Conservation (phyloP, 2,113 vertebrate genomes). For the Blennius ocellaris region DNA sequence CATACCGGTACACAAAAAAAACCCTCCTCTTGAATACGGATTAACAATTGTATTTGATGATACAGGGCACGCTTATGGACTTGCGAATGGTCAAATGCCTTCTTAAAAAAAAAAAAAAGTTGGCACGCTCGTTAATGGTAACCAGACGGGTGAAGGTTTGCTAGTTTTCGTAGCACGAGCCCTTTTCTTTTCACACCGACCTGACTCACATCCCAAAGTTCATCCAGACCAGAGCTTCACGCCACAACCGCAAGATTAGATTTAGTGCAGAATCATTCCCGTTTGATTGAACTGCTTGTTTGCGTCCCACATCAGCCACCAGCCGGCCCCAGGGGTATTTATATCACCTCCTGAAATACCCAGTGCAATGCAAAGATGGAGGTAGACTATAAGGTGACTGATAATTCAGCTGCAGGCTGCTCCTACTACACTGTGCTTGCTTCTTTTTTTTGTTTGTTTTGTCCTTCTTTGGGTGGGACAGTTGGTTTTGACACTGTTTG, state of each 20-base stretch:
- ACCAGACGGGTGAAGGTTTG: background rate
- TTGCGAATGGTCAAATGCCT: background rate
- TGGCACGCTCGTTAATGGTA: background rate
- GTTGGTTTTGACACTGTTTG: background rate
- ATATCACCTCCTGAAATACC: constrained; percentile 73
- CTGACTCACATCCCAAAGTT: constrained; percentile 44
- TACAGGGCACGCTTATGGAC: background rate
- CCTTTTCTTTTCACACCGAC: background rate
- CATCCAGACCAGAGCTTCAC: constrained; percentile 22
- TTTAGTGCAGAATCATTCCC: background rate
- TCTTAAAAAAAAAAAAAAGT: too few species aligned
- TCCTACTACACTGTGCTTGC: background rate
- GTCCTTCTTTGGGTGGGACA: too few species aligned
- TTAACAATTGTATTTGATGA: background rate
- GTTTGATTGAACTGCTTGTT: constrained; percentile 28
- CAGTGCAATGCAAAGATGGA: constrained; percentile 28
- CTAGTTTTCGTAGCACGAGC: background rate
- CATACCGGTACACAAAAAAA: background rate
- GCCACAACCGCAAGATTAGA: constrained; percentile 16
- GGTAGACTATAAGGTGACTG: constrained; percentile 23
- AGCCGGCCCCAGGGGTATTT: constrained; percentile 76
- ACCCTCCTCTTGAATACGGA: too few species aligned
- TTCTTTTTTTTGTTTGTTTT: too few species aligned
- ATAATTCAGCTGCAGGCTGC: constrained; percentile 32
- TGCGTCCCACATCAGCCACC: constrained; percentile 12